Percentiles rank a stretch among this genome's conserved stretches.
phyloP scores from a whole-genome alignment of 2,888 invertebrate genomes.

The Agonopterix arenella region DNA sequence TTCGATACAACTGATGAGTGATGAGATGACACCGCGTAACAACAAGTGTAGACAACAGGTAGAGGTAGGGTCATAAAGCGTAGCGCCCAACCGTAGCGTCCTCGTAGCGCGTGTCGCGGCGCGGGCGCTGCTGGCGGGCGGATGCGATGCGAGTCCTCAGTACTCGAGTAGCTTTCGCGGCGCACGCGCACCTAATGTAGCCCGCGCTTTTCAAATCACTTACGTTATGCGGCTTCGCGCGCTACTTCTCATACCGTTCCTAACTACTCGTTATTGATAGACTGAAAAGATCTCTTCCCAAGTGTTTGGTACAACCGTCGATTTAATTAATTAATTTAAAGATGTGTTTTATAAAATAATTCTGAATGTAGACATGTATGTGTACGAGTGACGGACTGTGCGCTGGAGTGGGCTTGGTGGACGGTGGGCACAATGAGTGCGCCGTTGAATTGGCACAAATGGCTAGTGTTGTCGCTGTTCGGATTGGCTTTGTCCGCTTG shows the following conservation, averaged over 20 bases:
- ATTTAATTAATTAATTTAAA: slow-evolving; percentile 1
- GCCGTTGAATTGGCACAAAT: slow-evolving; percentile 73
- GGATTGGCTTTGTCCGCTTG: slow-evolving; percentile 76
- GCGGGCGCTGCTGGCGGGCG: slow-evolving; percentile 26
- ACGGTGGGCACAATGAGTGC: slow-evolving; percentile 57
- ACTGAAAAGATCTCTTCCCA: not conserved
- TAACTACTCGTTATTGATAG: not conserved
- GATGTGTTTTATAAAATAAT: slow-evolving; percentile 21
- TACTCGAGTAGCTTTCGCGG: slow-evolving; percentile 55
- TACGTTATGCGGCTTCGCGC: slow-evolving; percentile 39
- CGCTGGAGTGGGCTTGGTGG: slow-evolving; percentile 24
- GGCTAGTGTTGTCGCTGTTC: slow-evolving; percentile 71
- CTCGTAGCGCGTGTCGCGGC: slow-evolving; percentile 38
- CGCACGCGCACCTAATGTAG: slow-evolving; percentile 47
- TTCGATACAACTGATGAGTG: not conserved
- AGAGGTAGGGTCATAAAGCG: slow-evolving; percentile 46
- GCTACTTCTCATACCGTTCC: slow-evolving; percentile 6
- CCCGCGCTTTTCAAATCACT: slow-evolving; percentile 28
- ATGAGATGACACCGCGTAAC: slow-evolving; percentile 6
- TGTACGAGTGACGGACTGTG: slow-evolving; percentile 38
- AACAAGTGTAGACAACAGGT: slow-evolving; percentile 32
- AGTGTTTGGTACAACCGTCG: not conserved
- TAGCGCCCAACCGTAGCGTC: slow-evolving; percentile 59
- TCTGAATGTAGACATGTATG: slow-evolving; percentile 28
- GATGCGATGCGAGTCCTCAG: slow-evolving; percentile 29